Evolutionary conservation across 2,797 vertebrate species (phyloP), one percentile per base, ranked within the genome.

Genomic region (Hozukius guyotensis): DNA sequence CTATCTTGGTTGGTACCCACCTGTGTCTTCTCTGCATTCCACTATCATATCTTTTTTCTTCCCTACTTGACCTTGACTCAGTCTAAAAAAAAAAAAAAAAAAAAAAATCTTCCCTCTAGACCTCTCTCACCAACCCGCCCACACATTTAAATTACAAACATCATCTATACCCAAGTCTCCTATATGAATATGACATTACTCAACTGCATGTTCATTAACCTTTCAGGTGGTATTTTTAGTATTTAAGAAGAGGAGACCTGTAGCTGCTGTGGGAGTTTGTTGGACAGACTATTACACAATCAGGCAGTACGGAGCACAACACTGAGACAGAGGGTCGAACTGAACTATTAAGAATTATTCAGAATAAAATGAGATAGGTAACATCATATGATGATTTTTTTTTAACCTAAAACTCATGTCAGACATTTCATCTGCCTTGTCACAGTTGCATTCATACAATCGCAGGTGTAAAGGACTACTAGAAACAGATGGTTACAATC

Each of bases 191-290:
- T n/a, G 14, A 71, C 16, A 46, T 34, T 10, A 29, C 34, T 77
- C 59, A 66, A 32, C n/a, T 27, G n/a, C 12, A 56, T 61, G 53
- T 38, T 83, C 71, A 70, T 72, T 72, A 78, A 69, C 75, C 71
- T 75, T 77, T 78, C 16, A 69, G 11, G 29, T 24, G 3, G 18
- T 69, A 61, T 65, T 78, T 85, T 70, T 57, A 72, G 57, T 49
- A n/a, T 46, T 78, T 1, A 55, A 42, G 2, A 65, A 22, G 2
- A 22, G 9, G 12, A 72, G 62, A 64, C 18, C 18, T 75, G 20
- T 24, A 25, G 53, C 64, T 70, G 29, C 53, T 76, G 42, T 55
- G 4, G 24, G 46, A 73, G 60, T 62, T 70, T 66, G 16, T 67
- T 36, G 4, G 22, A 57, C 20, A 64, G 27, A 72, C 8, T 65